Evolutionary conservation across 2,797 vertebrate genomes (phyloP), one percentile per base, ranked within the genome.

Genomic region (Hybognathus amarus): DNA sequence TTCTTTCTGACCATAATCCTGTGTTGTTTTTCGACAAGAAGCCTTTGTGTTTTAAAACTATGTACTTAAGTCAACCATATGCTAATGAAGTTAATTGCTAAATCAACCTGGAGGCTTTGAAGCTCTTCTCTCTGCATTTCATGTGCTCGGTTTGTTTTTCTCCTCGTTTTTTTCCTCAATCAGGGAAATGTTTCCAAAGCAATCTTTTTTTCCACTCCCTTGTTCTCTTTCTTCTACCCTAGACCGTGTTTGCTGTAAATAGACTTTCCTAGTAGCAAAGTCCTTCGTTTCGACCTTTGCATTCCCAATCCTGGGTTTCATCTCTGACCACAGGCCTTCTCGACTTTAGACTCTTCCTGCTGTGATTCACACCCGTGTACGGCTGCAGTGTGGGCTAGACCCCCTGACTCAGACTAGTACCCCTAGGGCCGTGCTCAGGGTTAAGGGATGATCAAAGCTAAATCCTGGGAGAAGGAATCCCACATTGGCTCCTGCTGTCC

Each of bases 191-290:
- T 91, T 90, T 92, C 90, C 81, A 15, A 90, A 92, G 89, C 90
- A 79, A 47, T 79, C 63, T 67, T 69, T 75, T 45, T 80, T 36
- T 24, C 24, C 40, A 69, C 68, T 74, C 24, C 71, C 64, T 59
- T 59, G 67, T 79, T 85, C 66, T 83, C 81, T 78, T 77, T 66
- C 74, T 54, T 88, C 89, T 90, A 91, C 93, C 92, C 91, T 87
- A 91, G 92, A 92, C 81, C 54, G 70, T 82, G 70, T 73, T n/a
- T 5, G 85, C 91, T 90, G 89, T 91, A 93, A 94, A 95, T 93
- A 93, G 91, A 91, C 90, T 93, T 94, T 94, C 90, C 91, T 89
- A 76, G 87, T 82, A 90, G 91, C 89, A 91, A 91, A 92, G 91
- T 92, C 88, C 85, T 89, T 89, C 86, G 54, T 76, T 83, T 80